A percentile compares a stretch with the other conserved stretches of the same genome.
Evolutionary conservation across 2,797 vertebrate species (phyloP).

Genomic region (Cossypha caffra): DNA sequence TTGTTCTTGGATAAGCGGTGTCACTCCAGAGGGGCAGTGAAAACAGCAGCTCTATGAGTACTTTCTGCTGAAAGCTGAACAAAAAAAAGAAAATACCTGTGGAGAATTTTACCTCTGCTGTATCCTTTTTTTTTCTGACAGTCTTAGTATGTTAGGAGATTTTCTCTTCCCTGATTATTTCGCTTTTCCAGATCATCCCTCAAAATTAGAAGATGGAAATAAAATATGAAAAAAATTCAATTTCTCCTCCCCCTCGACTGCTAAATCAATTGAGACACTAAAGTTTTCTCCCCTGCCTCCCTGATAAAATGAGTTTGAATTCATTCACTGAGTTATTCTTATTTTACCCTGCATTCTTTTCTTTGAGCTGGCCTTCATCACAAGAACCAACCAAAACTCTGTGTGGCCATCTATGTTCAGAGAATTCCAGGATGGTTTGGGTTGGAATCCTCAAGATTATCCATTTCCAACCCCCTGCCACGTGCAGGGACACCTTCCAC

Average conservation of each 20-base stretch:
- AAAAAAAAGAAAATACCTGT: neutral
- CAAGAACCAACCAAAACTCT: neutral
- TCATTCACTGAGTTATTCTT: neutral
- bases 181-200: neutral
- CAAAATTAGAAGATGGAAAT: neutral
- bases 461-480: neutral
- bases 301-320: neutral
- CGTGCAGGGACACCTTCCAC: neutral
- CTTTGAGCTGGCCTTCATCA: neutral
- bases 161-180: neutral
- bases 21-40: neutral
- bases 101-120: neutral
- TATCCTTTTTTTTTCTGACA: neutral
- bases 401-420: rapidly evolving
- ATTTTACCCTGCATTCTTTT: neutral
- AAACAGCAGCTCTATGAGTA: neutral
- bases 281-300: neutral
- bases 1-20: neutral
- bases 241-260: neutral
- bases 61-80: neutral
- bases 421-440: neutral
- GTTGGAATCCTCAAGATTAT: neutral
- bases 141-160: neutral
- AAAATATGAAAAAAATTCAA: neutral
- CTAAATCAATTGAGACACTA: neutral